Base-by-base conservation (phyloP, 2,113 vertebrate species). In the Spilogale gracilis region DNA sequence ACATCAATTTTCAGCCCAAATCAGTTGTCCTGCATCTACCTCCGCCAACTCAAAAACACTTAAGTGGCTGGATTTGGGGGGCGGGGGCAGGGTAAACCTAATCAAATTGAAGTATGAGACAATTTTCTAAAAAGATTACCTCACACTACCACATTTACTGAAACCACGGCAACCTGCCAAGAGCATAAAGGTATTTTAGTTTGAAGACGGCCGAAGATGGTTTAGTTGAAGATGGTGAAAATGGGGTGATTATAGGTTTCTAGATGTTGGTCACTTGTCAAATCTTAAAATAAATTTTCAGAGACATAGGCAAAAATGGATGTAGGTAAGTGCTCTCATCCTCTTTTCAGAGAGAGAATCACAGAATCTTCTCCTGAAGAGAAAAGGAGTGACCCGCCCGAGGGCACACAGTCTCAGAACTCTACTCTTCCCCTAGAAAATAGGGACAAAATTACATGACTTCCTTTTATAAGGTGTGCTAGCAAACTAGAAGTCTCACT, bases 231-330 rank as follows among this genome's bases (percentile, higher is more conserved):
- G 48, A 89, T 11, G 58, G 54, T 76, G 18, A 84, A 91, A 91
- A 65, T 1, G 5, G 6, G 45, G 6, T 79, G 52, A 79, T 93
- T 38, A 76, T 0, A 92, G 71, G 71, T 91, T 96, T 96, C 83
- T 90, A 11, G 27, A 45, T 65, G 16, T 25, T 21, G 12, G 48
- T 73, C 50, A 91, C 45, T 45, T 89, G 56, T 80, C 65, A 95
- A 9, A 95, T 85, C 82, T 91, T 80, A 93, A 81, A 85, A 89
- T 52, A 67, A 91, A 92, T 78, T 95, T 97, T 95, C 89, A 93
- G 67, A 89, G 5, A 90, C 14, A 20, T 58, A 45, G 16, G 32
- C 32, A 56, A 43, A 96, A 83, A 76, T 9, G 30, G 63, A 67
- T 32, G 6, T 50, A 92, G 43, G 16, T 85, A 76, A 89, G 74